These are phyloP conservation scores for Stegana nigrithorax DNA, from an alignment of 2,888 invertebrate genomes.

Conservation along the genomic window DNA sequence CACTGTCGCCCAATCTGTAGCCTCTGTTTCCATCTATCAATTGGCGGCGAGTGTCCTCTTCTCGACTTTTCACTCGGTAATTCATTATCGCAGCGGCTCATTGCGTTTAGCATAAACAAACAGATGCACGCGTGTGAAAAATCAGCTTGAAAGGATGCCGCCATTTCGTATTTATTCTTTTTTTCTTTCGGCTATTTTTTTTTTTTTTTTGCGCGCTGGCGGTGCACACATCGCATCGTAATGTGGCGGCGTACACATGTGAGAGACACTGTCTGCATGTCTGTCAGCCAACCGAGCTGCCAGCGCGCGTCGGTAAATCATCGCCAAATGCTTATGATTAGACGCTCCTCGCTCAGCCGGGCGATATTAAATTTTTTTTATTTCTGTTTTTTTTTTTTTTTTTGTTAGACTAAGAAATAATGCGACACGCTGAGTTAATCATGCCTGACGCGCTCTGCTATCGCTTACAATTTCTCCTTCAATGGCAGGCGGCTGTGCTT, in stretches of 20 bases:
- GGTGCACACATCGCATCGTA: not conserved
- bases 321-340: conserved; percentile 59
- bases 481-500: conserved; percentile 30
- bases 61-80: too few species aligned
- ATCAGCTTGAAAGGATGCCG: conserved; percentile 57
- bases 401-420: conserved; percentile 47
- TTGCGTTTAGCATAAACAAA: conserved; percentile 43
- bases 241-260: conserved; percentile 11
- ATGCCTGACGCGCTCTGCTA: too few species aligned
- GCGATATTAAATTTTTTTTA: conserved; percentile 27
- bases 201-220: too few species aligned
- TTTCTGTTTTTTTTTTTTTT: conserved; percentile 23
- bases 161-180: too few species aligned
- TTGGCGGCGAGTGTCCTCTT: too few species aligned
- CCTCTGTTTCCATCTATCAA: too few species aligned
- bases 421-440: conserved; percentile 49
- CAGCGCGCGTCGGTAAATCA: conserved; percentile 55
- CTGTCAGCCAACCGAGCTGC: conserved; percentile 44
- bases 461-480: too few species aligned
- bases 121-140: conserved; percentile 54
- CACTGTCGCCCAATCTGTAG: not conserved
- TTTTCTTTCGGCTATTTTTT: too few species aligned
- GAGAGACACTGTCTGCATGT: not conserved
- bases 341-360: conserved; percentile 44
- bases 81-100: conserved; percentile 46